Base-by-base conservation (phyloP, 2,888 invertebrate genomes). In the Cryptus armator region DNA sequence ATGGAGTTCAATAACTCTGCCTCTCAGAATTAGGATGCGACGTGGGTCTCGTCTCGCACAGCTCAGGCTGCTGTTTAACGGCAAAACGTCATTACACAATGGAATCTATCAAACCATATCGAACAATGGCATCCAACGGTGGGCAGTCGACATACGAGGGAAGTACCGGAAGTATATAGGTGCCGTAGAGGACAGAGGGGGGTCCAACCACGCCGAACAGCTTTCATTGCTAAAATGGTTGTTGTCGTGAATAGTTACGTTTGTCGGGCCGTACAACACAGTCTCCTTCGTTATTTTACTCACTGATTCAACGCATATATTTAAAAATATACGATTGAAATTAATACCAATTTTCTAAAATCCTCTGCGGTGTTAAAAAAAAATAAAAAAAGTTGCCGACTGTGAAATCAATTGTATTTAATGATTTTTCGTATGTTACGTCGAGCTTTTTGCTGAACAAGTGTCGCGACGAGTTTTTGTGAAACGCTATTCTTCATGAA, bases 171-270 rank as follows among this genome's bases (percentile, higher is more conserved):
- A 90, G 87, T 87, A 88, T 82, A 87, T 88, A 90, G 90, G 90
- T 89, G 89, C 88, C 89, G 86, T 86, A 88, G 88, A 84, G 80
- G 62, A 67, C 79, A 81, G 83, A 81, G 87, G 88, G 88, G 87
- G 87, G 86, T 87, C 86, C 87, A 88, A 85, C 88, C 87, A 88
- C 87, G 85, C 87, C 87, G 86, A 88, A 89, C 89, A 87, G 86
- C 87, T 88, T 89, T 93, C 92, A 92, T 92, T 93, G 92, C 92
- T 90, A 89, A 89, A 91, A 91, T 90, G 89, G 85, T 90, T 88
- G 89, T 88, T 90, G 91, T 89, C 89, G 91, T 86, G 89, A 86
- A 86, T 89, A 90, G 89, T 89, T 88, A 88, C 81, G 76, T 62
- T 44, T 75, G 78, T 78, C 48, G 71, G 56, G 43, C 51, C 44